phyloP scores from a whole-genome alignment of 2,113 vertebrate species.

The Mus pahari region DNA sequence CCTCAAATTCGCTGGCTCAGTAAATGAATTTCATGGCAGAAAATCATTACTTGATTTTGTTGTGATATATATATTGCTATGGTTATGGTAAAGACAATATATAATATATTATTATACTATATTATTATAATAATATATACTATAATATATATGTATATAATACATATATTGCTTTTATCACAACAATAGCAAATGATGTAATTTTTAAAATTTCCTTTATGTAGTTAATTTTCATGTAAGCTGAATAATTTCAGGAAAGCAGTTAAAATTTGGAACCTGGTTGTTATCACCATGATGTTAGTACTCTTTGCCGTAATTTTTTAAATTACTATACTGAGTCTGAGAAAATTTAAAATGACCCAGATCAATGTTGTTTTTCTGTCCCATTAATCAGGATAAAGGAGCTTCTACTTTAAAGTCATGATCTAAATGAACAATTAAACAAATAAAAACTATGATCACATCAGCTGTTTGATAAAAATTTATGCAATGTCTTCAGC shows the following conservation, averaged over 20 bases:
- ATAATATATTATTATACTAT: too few species aligned
- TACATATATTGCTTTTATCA: not conserved
- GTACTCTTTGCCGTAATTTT: not conserved
- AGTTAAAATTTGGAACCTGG: slow-evolving; percentile 4
- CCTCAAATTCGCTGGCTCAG: slow-evolving; percentile 42
- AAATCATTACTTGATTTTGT: slow-evolving; percentile 44
- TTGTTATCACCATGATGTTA: not conserved
- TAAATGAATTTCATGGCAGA: slow-evolving; percentile 45
- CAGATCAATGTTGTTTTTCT: not conserved
- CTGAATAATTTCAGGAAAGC: not conserved
- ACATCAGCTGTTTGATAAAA: not conserved
- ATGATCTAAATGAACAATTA: not conserved
- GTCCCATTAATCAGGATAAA: not conserved
- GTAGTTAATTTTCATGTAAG: not conserved
- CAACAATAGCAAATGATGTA: not conserved
- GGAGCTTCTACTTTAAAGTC: not conserved
- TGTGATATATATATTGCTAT: not conserved
- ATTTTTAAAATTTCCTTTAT: slow-evolving; percentile 11
- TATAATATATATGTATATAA: not conserved
- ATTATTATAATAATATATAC: too few species aligned
- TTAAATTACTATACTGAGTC: not conserved
- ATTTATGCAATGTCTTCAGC: not conserved
- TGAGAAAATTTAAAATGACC: slow-evolving; percentile 18
- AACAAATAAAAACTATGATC: not conserved
- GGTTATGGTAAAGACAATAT: not conserved